Evolutionary conservation across 2,888 invertebrate species (phyloP), one percentile per base, ranked within the genome.

Genomic region (Busseola fusca): DNA sequence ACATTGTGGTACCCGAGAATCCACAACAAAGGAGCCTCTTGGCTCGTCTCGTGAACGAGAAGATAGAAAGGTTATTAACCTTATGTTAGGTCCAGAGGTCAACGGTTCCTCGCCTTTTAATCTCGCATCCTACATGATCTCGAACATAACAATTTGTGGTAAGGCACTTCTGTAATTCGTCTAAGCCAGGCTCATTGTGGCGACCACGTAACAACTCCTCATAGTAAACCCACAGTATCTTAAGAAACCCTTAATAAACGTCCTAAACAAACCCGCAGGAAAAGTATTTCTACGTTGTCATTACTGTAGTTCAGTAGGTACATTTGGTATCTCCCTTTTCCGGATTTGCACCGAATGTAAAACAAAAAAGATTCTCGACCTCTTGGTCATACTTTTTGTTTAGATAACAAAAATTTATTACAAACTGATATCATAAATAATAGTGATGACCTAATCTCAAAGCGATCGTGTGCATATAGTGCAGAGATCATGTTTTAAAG

Each of bases 41-140:
- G 40, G 42, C 34, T 45, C 64, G 25, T 25, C 25, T 63, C 57
- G 21, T 59, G 27, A 57, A 67, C 54, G 18, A 76, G 62, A 59
- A 65, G 21, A 58, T 67, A 57, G 40, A 42, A 65, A 76, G 78
- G 64, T 81, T 66, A 77, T 81, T 58, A 40, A 72, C 81, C 81
- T 66, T 60, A 64, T 62, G 67, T 64, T 70, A 56, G 58, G 34
- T 56, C 25, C 27, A 45, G 34, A 69, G 78, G 81, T 81, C 72
- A 74, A 64, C 50, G 50, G 40, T 71, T 64, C 57, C 25, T 60
- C 40, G 37, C 63, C 40, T 70, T 78, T 74, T 70, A 69, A 64
- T 71, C 48, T 65, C 45, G 40, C 63, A 45, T 57, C 58, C 58
- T 65, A 57, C 52, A 56, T 27, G 54, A 64, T 42, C 66, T 70